phyloP scores from a whole-genome alignment of 2,888 invertebrate species.

The Sinelater perroti region DNA sequence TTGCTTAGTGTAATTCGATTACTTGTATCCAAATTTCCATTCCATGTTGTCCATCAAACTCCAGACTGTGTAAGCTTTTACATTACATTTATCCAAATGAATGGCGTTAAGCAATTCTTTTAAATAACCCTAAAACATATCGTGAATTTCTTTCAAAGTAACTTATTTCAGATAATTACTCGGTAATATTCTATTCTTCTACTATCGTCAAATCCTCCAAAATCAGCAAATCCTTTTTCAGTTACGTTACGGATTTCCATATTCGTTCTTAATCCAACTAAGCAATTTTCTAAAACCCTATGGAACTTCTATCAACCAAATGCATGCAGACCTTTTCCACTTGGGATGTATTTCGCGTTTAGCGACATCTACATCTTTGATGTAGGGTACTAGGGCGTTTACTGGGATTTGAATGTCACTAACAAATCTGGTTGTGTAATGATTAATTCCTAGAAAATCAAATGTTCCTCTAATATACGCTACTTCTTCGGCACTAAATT shows the following conservation, averaged over 20 bases:
- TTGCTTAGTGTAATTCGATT: too few species aligned
- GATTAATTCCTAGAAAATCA: conserved; percentile 74
- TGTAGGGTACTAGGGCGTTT: conserved; percentile 59
- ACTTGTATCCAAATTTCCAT: conserved; percentile 79
- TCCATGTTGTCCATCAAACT: conserved; percentile 86
- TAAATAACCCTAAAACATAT: conserved; percentile 58
- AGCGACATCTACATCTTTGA: conserved; percentile 61
- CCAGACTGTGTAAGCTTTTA: conserved; percentile 78
- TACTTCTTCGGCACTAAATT: conserved; percentile 59
- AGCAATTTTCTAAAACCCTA: conserved; percentile 69
- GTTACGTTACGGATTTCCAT: conserved; percentile 65
- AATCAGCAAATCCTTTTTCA: conserved; percentile 69
- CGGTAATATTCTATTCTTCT: conserved; percentile 59
- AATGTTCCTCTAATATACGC: conserved; percentile 60
- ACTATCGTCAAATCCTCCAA: conserved; percentile 62
- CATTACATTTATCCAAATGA: conserved; percentile 65
- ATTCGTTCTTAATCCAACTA: conserved; percentile 59
- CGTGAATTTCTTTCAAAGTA: neutral
- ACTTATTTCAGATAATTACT: conserved; percentile 36
- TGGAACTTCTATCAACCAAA: conserved; percentile 67
- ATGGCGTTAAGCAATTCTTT: conserved; percentile 63
- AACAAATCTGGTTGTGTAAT: conserved; percentile 66
- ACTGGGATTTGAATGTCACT: conserved; percentile 49
- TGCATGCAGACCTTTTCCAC: conserved; percentile 63
- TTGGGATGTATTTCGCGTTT: conserved; percentile 57